Base-by-base conservation (phyloP, 2,113 vertebrate genomes). In the Otis tarda region DNA sequence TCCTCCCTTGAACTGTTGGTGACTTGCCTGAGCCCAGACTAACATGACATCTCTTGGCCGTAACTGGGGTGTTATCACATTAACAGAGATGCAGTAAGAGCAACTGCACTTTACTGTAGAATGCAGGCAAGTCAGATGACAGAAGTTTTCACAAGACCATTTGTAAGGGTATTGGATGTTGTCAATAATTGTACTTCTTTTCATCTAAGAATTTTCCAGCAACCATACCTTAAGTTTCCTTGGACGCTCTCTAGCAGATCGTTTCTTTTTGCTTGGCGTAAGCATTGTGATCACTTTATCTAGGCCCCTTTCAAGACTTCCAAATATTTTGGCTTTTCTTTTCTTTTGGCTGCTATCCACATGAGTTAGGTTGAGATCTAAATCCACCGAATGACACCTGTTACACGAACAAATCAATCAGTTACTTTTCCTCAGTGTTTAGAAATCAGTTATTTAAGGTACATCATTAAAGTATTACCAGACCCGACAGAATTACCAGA, bases 281-380 rank as follows among this genome's bases (percentile, higher is more conserved):
- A 99, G 98, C 98, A 99, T 99, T 23, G 98, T 99, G 95, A 99
- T 99, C 69, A 99, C 96, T 97, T 99, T 99, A 97, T 99, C 99
- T 79, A 99, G 94, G 31, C 99, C 98, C 92, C 98, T 98, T 97
- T 99, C 99, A 88, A 99, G 96, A 83, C 98, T 99, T 39, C 99
- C 99, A 57, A 99, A 99, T 94, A 99, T 96, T 95, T 98, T 99
- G 52, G 98, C 96, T 74, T 98, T 98, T 97, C 98, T 98, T 75
- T 98, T 99, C 96, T 98, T 99, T 83, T 98, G 99, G 63, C 98
- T 98, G 39, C 98, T 99, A 85, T 98, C 98, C 78, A 93, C 65
- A 10, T 98, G 97, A 81, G 87, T 92, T 53, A 97, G 67, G 57
- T 95, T 96, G 27, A 97, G 97, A 56, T 98, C 98, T 94, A 98